phyloP scores from a whole-genome alignment of 2,888 invertebrate species.

The Brachyptera putata region DNA sequence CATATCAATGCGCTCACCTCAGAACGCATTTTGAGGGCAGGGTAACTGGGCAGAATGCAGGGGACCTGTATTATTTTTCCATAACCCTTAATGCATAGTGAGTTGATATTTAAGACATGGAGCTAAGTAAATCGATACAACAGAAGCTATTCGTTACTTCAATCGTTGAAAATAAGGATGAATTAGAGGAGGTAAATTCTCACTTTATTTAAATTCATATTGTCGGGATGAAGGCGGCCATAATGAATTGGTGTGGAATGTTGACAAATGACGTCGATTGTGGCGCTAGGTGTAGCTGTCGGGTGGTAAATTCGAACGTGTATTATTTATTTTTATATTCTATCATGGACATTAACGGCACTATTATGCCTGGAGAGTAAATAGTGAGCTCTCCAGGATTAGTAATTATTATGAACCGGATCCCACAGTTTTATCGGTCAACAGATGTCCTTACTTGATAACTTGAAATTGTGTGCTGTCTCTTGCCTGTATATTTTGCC shows the following conservation, averaged over 20 bases:
- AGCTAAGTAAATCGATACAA: slow-evolving; percentile 40
- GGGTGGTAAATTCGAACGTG: slow-evolving; percentile 24
- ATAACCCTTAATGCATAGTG: slow-evolving; percentile 29
- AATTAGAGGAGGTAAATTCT: slow-evolving; percentile 40
- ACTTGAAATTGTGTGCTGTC: too few species aligned
- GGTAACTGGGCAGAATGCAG: slow-evolving; percentile 33
- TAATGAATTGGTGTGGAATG: slow-evolving; percentile 29
- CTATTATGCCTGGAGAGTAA: too few species aligned
- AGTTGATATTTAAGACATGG: slow-evolving; percentile 34
- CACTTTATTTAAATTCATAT: slow-evolving; percentile 33
- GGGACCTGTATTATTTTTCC: slow-evolving; percentile 31
- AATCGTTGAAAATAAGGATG: slow-evolving; percentile 48
- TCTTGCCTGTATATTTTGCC: too few species aligned
- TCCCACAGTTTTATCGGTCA: too few species aligned
- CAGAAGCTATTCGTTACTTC: slow-evolving; percentile 78
- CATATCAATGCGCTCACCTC: slow-evolving; percentile 35
- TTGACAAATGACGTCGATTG: slow-evolving; percentile 15
- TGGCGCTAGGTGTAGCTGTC: slow-evolving; percentile 25
- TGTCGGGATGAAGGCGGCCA: slow-evolving; percentile 34
- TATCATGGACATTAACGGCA: too few species aligned
- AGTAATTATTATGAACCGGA: too few species aligned
- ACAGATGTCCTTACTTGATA: too few species aligned
- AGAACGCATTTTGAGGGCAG: slow-evolving; percentile 36
- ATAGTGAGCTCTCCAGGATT: too few species aligned
- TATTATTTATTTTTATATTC: not conserved